A percentile compares a stretch with the other conserved stretches of the same genome.
phyloP scores from a whole-genome alignment of 2,797 vertebrate species.

The Enteromius trimaculatus region DNA sequence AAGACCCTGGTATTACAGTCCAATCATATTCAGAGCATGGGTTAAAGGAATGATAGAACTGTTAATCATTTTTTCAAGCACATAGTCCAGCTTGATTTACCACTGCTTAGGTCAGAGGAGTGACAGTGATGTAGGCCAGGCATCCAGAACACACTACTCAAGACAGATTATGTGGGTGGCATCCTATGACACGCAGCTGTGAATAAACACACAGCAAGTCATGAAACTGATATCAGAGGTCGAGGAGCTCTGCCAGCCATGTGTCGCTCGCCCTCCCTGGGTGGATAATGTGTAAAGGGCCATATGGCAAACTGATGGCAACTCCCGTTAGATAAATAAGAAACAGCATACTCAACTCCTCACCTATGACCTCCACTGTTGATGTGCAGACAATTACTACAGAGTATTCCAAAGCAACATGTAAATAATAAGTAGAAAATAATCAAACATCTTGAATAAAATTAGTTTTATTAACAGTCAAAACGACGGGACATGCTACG shows the following conservation, averaged over 20 bases:
- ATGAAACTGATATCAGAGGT: constrained; percentile 13
- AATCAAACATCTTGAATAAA: not conserved
- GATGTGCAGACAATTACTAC: not conserved
- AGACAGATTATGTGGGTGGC: constrained; percentile 19
- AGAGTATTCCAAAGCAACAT: not conserved
- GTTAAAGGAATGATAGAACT: not conserved
- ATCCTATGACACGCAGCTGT: constrained; percentile 24
- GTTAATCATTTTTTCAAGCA: not conserved
- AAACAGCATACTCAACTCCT: not conserved
- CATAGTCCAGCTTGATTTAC: not conserved
- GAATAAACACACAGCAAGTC: constrained; percentile 40
- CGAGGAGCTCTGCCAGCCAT: not conserved
- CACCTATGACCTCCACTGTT: constrained; percentile 1
- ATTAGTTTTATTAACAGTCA: too few species aligned
- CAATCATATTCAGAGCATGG: not conserved
- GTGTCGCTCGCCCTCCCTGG: not conserved
- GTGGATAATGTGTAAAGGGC: constrained; percentile 18
- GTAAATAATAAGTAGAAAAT: not conserved
- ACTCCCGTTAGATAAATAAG: constrained; percentile 25
- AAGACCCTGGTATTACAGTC: not conserved
- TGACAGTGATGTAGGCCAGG: not conserved
- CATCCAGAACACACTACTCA: not conserved
- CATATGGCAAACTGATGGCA: constrained; percentile 38
- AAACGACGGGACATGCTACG: too few species aligned
- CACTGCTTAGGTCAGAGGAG: constrained; percentile 5